phyloP scores from a whole-genome alignment of 2,888 invertebrate species.

The Meteorus colon region DNA sequence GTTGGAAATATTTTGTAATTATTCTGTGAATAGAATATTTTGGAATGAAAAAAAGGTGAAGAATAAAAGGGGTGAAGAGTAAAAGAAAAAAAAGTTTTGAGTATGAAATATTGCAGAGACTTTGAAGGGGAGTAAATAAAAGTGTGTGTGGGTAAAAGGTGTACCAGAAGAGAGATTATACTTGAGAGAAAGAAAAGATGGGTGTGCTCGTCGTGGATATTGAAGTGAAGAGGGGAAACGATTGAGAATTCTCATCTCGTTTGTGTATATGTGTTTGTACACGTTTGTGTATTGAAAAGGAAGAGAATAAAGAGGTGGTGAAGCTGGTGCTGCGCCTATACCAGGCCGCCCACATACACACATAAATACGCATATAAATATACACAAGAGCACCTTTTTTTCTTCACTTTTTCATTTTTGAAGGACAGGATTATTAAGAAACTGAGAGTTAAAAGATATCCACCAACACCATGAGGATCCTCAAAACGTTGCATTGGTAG shows the following conservation, averaged over 20 bases:
- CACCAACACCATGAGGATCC: slow-evolving; percentile 69
- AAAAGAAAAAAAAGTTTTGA: neutral
- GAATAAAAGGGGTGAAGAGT: neutral
- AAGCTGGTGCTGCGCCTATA: slow-evolving; percentile 50
- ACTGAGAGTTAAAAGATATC: slow-evolving; percentile 42
- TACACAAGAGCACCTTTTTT: neutral
- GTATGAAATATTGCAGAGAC: slow-evolving; percentile 10
- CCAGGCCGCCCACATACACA: slow-evolving; percentile 47
- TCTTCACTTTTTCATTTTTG: slow-evolving; percentile 4
- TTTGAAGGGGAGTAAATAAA: neutral
- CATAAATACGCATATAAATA: neutral
- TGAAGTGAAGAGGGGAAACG: slow-evolving; percentile 27
- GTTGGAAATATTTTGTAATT: too few relatives aligned
- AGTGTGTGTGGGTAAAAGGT: neutral
- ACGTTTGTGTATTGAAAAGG: slow-evolving; percentile 39
- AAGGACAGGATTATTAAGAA: slow-evolving; percentile 31
- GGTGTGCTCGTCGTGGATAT: slow-evolving; percentile 20
- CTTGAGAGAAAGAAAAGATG: slow-evolving; percentile 17
- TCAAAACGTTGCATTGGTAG: slow-evolving; percentile 72
- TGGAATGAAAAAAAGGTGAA: neutral
- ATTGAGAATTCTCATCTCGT: slow-evolving; percentile 30
- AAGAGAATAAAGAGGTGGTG: slow-evolving; percentile 34
- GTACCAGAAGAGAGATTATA: slow-evolving; percentile 10
- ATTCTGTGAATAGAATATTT: neutral
- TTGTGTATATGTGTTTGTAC: slow-evolving; percentile 8